Percentiles rank a stretch among this genome's conserved stretches.
phyloP scores from a whole-genome alignment of 2,888 invertebrate genomes.

The Iphiclides podalirius region DNA sequence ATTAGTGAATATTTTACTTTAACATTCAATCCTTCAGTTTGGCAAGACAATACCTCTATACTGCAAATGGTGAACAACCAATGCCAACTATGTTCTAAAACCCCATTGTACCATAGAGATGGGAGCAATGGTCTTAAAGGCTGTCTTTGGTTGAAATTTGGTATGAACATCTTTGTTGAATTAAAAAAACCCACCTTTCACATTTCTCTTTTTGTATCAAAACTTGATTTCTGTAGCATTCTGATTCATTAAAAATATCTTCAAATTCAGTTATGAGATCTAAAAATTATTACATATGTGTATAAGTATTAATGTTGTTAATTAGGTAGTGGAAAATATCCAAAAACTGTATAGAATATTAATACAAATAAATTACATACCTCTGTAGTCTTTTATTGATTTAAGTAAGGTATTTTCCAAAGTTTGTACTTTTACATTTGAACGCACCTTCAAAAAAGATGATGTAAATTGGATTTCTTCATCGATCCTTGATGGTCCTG shows the following conservation, averaged over 20 bases:
- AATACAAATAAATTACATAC: slow-evolving; percentile 39
- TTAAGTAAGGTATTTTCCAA: slow-evolving; percentile 49
- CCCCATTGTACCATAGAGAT: too few relatives aligned
- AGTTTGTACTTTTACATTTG: slow-evolving; percentile 43
- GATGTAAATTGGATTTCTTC: slow-evolving; percentile 23
- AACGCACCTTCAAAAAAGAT: slow-evolving; percentile 32
- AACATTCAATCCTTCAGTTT: too few relatives aligned
- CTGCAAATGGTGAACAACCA: too few relatives aligned
- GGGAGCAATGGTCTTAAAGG: too few relatives aligned
- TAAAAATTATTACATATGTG: slow-evolving; percentile 37
- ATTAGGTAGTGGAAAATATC: too few relatives aligned
- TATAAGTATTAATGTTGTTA: neutral
- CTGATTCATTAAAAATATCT: slow-evolving; percentile 41
- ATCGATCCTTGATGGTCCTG: slow-evolving; percentile 26
- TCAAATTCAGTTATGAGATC: slow-evolving; percentile 54
- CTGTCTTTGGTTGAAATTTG: too few relatives aligned
- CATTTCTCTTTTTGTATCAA: slow-evolving; percentile 46
- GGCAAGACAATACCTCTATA: too few relatives aligned
- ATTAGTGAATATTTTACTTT: too few relatives aligned
- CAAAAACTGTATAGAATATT: too few relatives aligned
- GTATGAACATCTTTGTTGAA: too few relatives aligned
- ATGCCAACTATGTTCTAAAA: too few relatives aligned
- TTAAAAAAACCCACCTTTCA: slow-evolving; percentile 50
- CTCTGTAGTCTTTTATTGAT: slow-evolving; percentile 47
- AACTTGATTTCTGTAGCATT: slow-evolving; percentile 45